Conservation (phyloP, 2,797 vertebrate species). For the Bryconaethiops microstoma region DNA sequence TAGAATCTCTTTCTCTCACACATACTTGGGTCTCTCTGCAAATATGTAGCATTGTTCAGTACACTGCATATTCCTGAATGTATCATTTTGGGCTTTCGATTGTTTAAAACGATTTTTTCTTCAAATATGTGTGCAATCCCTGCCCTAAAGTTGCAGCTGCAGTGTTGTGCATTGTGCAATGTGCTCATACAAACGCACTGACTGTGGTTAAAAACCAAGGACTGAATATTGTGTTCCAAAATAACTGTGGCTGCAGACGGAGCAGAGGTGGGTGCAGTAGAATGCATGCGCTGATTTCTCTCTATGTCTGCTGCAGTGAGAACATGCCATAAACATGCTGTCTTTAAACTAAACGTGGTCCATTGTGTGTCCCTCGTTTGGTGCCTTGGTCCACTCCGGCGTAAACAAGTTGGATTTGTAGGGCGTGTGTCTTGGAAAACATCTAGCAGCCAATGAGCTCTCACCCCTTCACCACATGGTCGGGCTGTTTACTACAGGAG, state of each 20-base stretch:
- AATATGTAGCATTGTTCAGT: background rate
- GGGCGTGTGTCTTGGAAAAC: conserved; percentile 70
- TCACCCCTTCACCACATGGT: conserved; percentile 70
- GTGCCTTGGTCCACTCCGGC: conserved; percentile 53
- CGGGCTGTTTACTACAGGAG: conserved; percentile 78
- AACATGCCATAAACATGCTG: background rate
- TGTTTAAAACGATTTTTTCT: no score
- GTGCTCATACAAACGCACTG: no score
- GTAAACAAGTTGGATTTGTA: conserved; percentile 73
- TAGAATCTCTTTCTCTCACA: no score
- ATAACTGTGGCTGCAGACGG: background rate
- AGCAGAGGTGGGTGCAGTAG: background rate
- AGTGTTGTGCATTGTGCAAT: no score
- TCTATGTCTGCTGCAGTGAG: background rate
- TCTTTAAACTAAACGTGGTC: conserved; percentile 3
- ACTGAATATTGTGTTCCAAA: background rate
- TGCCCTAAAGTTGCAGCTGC: no score
- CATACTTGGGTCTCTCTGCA: background rate
- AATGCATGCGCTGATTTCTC: background rate
- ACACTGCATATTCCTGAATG: no score
- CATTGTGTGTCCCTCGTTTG: conserved; percentile 45
- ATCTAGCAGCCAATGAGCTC: conserved; percentile 67
- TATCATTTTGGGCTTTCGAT: no score
- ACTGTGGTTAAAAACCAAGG: background rate
- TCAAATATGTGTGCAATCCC: no score